Evolutionary conservation across 2,888 invertebrate genomes (phyloP).

Genomic region (Pandemis heparana): DNA sequence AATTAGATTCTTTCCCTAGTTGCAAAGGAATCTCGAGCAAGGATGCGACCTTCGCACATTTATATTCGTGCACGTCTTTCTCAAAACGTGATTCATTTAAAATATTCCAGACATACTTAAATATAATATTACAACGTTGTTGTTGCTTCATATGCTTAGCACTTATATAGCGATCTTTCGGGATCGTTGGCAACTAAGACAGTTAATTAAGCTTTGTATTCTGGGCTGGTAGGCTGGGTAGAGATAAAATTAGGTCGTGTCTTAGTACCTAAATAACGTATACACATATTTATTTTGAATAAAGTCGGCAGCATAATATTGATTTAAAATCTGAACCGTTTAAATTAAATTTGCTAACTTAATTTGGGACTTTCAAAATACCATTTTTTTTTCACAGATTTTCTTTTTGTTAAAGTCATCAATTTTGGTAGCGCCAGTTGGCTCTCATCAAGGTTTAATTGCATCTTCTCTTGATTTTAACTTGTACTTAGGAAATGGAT

Average conservation of each 20-base stretch:
- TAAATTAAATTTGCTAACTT: not conserved
- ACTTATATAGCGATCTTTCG: not conserved
- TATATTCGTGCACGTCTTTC: slow-evolving; percentile 1
- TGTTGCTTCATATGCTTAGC: not conserved
- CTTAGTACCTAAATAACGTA: not conserved
- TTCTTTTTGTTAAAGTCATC: not conserved
- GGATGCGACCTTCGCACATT: not conserved
- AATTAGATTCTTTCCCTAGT: slow-evolving; percentile 1
- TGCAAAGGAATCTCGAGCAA: not conserved
- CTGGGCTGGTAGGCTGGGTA: slow-evolving; percentile 1
- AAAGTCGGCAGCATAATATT: not conserved
- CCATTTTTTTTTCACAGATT: too few relatives aligned
- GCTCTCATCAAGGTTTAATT: not conserved
- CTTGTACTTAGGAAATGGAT: not conserved
- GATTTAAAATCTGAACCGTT: slow-evolving; percentile 1
- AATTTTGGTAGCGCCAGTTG: not conserved
- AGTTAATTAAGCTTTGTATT: slow-evolving; percentile 7
- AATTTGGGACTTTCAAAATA: too few relatives aligned
- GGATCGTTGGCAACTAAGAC: not conserved
- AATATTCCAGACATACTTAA: not conserved
- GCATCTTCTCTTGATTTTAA: not conserved
- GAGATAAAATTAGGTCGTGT: slow-evolving; percentile 12
- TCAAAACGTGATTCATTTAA: slow-evolving; percentile 5
- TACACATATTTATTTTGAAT: not conserved
- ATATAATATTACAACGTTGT: not conserved